phyloP scores from a whole-genome alignment of 2,888 invertebrate species.

The Aleiodes testaceus region DNA sequence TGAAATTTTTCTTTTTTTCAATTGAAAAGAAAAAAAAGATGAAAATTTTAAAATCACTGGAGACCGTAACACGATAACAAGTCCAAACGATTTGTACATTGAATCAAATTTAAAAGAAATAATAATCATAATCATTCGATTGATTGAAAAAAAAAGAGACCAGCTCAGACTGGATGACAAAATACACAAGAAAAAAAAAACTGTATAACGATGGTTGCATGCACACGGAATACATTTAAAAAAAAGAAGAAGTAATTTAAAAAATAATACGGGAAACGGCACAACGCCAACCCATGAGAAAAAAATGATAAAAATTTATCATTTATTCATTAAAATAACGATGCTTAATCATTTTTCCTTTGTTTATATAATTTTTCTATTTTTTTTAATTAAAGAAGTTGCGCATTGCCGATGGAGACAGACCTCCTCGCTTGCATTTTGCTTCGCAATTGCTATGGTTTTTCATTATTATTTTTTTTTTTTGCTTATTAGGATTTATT shows the following conservation, averaged over 20 bases:
- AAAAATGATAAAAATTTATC: slow-evolving; percentile 51
- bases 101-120: slow-evolving; percentile 14
- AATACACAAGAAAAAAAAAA: slow-evolving; percentile 45
- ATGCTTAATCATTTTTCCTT: slow-evolving; percentile 56
- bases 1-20: slow-evolving; percentile 10
- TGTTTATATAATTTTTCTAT: slow-evolving; percentile 54
- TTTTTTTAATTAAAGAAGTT: slow-evolving; percentile 60
- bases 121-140: slow-evolving; percentile 2
- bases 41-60: slow-evolving; percentile 3
- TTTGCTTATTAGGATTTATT: slow-evolving; percentile 51
- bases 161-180: neutral
- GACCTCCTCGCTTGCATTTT: slow-evolving; percentile 64
- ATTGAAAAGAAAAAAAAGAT: neutral
- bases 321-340: slow-evolving; percentile 58
- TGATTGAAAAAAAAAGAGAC: neutral
- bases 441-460: slow-evolving; percentile 65
- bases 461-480: slow-evolving; percentile 56
- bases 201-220: slow-evolving; percentile 63
- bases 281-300: slow-evolving; percentile 58
- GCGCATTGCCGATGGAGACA: slow-evolving; percentile 64
- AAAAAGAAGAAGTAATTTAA: slow-evolving; percentile 44
- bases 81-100: slow-evolving; percentile 27
- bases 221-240: slow-evolving; percentile 57
- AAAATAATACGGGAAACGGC: slow-evolving; percentile 51
- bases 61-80: slow-evolving; percentile 31